Base-by-base conservation (phyloP, 2,888 invertebrate species). In the Limnephilus auricula region DNA sequence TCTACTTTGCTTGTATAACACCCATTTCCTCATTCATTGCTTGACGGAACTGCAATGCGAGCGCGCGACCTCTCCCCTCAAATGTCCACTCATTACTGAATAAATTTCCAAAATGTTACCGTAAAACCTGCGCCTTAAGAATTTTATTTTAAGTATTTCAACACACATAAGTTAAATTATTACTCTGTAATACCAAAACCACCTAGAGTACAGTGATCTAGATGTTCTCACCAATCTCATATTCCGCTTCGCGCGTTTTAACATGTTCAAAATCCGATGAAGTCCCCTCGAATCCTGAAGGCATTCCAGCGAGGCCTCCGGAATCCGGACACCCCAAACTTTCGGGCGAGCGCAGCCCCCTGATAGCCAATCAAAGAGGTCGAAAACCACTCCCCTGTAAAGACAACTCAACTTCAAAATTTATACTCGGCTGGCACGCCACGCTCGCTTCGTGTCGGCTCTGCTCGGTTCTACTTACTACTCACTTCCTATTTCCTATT, bases 281-380 rank as follows among this genome's bases (percentile, higher is more conserved):
- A 65, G 65, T 65, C 65, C n/a, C 65, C 65, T 65, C 25, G 65
- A 65, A 65, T 65, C 9, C 65, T 5, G 65, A 25, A 65, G 65
- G 65, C 65, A 65, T 65, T 65, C 65, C 65, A 65, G 25, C 65
- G 25, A 65, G n/a, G 65, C 65, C 65, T 25, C 65, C 82, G 34
- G 82, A 32, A 18, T 25, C 85, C 34, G 85, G 40, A 40, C 15
- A 37, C 40, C 40, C 85, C 85, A 15, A 85, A 85, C n/a, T 40
- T 85, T 45, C n/a, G 37, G n/a, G n/a, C 40, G 25, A 65, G 65
- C 85, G 85, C 34, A 40, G 30, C 34, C 30, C 18, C 85, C 45
- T 45, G 85, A 85, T 85, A 40, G 85, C 85, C 85, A 85, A 85
- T 85, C 85, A 85, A 40, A 85, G 40, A 85, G 85, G 85, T 85